Evolutionary conservation across 2,888 invertebrate species (phyloP), one percentile per base, ranked within the genome.

Genomic region (Ichneumoninae sp.): DNA sequence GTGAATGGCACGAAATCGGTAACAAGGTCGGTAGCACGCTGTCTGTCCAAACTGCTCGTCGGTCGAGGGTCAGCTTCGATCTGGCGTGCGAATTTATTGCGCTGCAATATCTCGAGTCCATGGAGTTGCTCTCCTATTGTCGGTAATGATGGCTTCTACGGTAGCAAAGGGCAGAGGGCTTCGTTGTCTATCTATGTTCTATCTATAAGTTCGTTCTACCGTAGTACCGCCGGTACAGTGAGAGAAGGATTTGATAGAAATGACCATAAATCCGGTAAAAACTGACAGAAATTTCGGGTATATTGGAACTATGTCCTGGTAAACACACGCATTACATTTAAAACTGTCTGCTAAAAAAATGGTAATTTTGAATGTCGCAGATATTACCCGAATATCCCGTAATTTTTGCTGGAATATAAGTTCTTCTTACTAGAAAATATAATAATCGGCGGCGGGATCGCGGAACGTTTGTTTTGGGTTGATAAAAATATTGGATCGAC

Each of bases 11-110:
- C 30, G 16, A 33, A 63, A 63, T 33, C 30, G 63, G 63, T 63
- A 63, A 63, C 63, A 63, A 63, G 63, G 63, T 63, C 63, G 75
- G 75, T 75, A 69, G 81, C 50, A 6, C 68, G 68, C 47, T 19
- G 69, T 60, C 33, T 7, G 47, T n/a, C 54, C n/a, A 33, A 81
- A 69, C 50, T 26, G 50, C 50, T 50, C 78, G 60, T 26, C 50
- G 30, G 47, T 69, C 63, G 63, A 70, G 70, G 36, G 47, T 52
- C 60, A 69, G 33, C 47, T 40, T 47, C 44, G 30, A 22, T 33
- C 10, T 16, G 30, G 63, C 33, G 30, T 19, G 52, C 70, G 22
- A 73, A 79, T 79, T 79, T 79, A 79, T 79, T 40, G 47, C 26
- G 52, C 52, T 65, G 65, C 26, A 57, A 57, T 57, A 57, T 57